phyloP scores from a whole-genome alignment of 2,113 vertebrate species.

The Epinephelus cyanopodus region DNA sequence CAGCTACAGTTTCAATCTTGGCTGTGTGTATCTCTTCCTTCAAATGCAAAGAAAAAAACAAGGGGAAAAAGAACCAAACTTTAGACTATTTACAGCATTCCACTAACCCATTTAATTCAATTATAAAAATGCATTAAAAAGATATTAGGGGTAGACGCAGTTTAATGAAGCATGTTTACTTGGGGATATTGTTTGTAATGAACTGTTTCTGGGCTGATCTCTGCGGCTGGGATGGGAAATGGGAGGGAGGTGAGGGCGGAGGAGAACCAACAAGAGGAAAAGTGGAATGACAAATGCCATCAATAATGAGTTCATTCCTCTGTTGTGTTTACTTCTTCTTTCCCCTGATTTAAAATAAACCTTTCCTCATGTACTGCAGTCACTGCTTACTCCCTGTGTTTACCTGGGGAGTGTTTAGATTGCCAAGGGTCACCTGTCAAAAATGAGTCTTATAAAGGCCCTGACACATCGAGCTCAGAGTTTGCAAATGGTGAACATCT shows the following conservation, averaged over 20 bases:
- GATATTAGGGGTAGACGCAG: conserved; percentile 86
- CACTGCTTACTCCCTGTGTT: conserved; percentile 9
- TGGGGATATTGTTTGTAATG: conserved; percentile 88
- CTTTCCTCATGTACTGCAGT: not conserved
- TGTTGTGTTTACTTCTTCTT: not conserved
- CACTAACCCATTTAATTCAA: conserved; percentile 88
- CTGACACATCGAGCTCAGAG: too few species aligned
- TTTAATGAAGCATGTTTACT: conserved; percentile 90
- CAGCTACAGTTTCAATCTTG: conserved; percentile 66
- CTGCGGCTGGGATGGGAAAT: conserved; percentile 68
- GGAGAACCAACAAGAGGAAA: conserved; percentile 38
- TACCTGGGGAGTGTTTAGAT: not conserved
- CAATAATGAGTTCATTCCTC: conserved; percentile 23
- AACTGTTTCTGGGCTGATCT: conserved; percentile 83
- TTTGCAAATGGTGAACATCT: too few species aligned
- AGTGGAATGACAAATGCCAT: conserved; percentile 63
- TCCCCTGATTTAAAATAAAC: not conserved
- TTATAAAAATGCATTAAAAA: conserved; percentile 91
- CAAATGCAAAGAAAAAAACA: conserved; percentile 47
- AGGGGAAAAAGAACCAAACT: conserved; percentile 35
- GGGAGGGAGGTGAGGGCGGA: conserved; percentile 36
- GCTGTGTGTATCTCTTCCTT: conserved; percentile 60
- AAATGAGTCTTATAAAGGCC: not conserved
- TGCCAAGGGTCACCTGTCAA: not conserved
- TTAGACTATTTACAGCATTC: conserved; percentile 83